Conservation (phyloP, 2,113 vertebrate genomes). For the Nanorana parkeri region DNA sequence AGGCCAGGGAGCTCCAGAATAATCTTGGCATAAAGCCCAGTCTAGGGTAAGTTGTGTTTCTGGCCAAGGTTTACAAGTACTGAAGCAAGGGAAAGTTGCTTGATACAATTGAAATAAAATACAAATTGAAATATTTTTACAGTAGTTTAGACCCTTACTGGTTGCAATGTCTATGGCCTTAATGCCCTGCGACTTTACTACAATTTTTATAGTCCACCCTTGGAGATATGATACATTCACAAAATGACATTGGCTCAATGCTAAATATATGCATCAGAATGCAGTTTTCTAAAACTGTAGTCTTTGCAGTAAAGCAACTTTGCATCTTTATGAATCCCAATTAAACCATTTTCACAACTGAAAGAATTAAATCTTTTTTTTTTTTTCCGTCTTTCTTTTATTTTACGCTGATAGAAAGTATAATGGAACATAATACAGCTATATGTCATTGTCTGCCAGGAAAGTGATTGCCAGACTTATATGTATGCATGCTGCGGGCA, state of each 20-base stretch:
- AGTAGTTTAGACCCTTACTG: no score
- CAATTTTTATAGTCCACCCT: no score
- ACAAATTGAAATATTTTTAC: no score
- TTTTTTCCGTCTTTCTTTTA: not conserved
- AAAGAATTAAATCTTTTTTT: not conserved
- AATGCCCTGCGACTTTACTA: no score
- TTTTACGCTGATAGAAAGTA: not conserved
- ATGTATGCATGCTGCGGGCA: not conserved
- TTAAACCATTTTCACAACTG: not conserved
- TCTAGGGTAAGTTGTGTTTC: no score
- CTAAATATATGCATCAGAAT: not conserved
- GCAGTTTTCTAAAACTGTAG: not conserved
- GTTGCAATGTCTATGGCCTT: no score
- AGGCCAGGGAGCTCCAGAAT: no score
- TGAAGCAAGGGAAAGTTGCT: no score
- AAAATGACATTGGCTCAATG: conserved; percentile 5
- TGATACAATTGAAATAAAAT: no score
- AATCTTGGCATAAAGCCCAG: no score
- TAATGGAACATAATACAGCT: not conserved
- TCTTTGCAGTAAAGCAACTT: not conserved
- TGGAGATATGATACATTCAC: not conserved
- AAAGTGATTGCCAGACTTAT: not conserved
- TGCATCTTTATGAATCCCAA: not conserved
- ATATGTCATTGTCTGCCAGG: not conserved
- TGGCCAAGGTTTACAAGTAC: no score